phyloP scores from a whole-genome alignment of 1,140 invertebrate genomes.

The Asobara japonica region DNA sequence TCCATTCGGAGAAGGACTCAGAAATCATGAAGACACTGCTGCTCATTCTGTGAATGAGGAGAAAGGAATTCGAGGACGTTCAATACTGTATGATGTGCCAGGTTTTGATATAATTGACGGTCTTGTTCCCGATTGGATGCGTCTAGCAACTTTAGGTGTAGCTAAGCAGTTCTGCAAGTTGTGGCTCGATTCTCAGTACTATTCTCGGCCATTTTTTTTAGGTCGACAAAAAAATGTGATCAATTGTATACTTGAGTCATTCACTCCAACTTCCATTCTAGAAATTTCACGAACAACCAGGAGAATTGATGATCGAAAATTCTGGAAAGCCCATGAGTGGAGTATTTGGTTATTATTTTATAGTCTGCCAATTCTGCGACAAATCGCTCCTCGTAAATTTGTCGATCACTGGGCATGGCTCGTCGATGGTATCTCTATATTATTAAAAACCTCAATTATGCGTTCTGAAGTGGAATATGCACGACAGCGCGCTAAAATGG shows the following conservation, averaged over 20 bases:
- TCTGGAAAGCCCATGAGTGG: conserved; percentile 52
- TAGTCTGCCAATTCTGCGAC: conserved; percentile 37
- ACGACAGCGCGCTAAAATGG: conserved; percentile 28
- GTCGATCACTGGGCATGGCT: conserved; percentile 44
- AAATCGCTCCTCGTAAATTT: conserved; percentile 26
- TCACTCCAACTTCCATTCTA: conserved; percentile 37
- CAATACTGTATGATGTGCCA: conserved; percentile 27
- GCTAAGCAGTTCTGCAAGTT: conserved; percentile 31
- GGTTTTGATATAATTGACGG: conserved; percentile 26
- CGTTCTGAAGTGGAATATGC: conserved; percentile 27
- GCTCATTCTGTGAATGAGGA: background rate
- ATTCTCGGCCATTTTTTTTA: conserved; percentile 38
- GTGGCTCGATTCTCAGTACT: conserved; percentile 40
- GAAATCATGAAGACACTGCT: conserved; percentile 16
- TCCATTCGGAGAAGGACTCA: background rate
- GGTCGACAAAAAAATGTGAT: conserved; percentile 28
- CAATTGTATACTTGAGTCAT: conserved; percentile 34
- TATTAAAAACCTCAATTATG: conserved; percentile 35
- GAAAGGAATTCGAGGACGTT: conserved; percentile 4
- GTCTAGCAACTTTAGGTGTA: conserved; percentile 40
- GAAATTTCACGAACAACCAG: conserved; percentile 41
- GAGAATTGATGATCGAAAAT: conserved; percentile 33
- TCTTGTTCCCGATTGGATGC: conserved; percentile 46
- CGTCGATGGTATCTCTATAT: conserved; percentile 38
- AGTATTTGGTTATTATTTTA: conserved; percentile 42